These are phyloP conservation scores for Xanthia togata DNA, from an alignment of 2,888 invertebrate species.

Conservation along the genomic window DNA sequence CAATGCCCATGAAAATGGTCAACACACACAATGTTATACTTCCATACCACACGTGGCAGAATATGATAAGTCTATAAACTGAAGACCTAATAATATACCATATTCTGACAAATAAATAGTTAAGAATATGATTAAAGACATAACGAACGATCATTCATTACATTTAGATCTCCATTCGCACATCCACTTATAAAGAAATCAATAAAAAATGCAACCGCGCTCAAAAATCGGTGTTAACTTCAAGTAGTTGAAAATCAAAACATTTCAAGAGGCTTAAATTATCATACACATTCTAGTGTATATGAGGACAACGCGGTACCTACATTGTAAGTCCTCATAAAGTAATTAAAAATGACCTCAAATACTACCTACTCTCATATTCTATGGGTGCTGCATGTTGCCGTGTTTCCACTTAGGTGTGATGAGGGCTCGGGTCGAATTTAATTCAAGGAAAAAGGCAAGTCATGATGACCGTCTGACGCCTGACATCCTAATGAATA, in stretches of 20 bases:
- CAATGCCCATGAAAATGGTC: background rate
- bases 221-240: background rate
- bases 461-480: conserved; percentile 57
- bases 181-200: background rate
- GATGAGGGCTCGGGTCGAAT: conserved; percentile 56
- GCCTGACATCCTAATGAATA: conserved; percentile 56
- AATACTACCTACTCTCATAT: conserved; percentile 28
- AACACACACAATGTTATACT: background rate
- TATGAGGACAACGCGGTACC: background rate
- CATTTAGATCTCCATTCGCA: too few relatives aligned
- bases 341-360: conserved; percentile 40
- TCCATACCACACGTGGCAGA: too few relatives aligned
- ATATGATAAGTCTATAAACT: too few relatives aligned
- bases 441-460: conserved; percentile 58
- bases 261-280: background rate
- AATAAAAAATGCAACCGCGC: background rate
- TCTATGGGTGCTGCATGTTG: conserved; percentile 26
- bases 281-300: background rate
- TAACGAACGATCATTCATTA: too few relatives aligned
- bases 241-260: background rate
- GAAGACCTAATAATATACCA: too few relatives aligned
- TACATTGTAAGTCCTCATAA: background rate
- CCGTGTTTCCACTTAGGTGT: conserved; percentile 53
- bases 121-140: background rate
- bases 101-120: too few relatives aligned